phyloP scores from a whole-genome alignment of 2,888 invertebrate genomes.

The Cerastis leucographa region DNA sequence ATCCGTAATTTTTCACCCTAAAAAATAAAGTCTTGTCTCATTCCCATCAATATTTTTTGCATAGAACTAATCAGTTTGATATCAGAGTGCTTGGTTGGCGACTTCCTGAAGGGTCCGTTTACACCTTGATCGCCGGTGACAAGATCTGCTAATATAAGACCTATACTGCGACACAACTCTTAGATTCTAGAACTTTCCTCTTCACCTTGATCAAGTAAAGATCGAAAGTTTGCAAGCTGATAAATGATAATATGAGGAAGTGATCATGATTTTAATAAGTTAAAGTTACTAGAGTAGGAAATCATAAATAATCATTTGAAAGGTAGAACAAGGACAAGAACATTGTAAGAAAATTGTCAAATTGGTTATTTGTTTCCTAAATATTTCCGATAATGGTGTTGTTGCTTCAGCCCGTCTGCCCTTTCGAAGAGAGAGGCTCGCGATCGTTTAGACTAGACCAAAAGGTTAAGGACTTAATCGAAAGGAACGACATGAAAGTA shows the following conservation, averaged over 20 bases:
- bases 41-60: not conserved
- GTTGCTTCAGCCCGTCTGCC: conserved; percentile 79
- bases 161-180: not conserved
- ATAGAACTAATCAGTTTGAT: not conserved
- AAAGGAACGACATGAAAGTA: conserved; percentile 57
- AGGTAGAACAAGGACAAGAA: conserved; percentile 20
- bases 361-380: conserved; percentile 4
- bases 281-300: conserved; percentile 33
- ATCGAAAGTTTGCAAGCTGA: not conserved
- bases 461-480: conserved; percentile 66
- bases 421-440: conserved; percentile 52
- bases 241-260: conserved; percentile 31
- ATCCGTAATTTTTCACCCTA: not conserved
- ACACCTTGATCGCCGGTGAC: not conserved
- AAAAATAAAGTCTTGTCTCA: not conserved
- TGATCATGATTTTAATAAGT: conserved; percentile 25
- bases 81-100: not conserved
- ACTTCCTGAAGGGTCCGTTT: not conserved
- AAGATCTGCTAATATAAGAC: not conserved
- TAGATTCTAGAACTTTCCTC: conserved; percentile 7
- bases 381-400: conserved; percentile 11
- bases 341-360: conserved; percentile 21
- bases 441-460: conserved; percentile 25
- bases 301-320: conserved; percentile 21
- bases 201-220: conserved; percentile 7